phyloP scores from a whole-genome alignment of 2,797 vertebrate genomes.

The Coregonus suidteri region DNA sequence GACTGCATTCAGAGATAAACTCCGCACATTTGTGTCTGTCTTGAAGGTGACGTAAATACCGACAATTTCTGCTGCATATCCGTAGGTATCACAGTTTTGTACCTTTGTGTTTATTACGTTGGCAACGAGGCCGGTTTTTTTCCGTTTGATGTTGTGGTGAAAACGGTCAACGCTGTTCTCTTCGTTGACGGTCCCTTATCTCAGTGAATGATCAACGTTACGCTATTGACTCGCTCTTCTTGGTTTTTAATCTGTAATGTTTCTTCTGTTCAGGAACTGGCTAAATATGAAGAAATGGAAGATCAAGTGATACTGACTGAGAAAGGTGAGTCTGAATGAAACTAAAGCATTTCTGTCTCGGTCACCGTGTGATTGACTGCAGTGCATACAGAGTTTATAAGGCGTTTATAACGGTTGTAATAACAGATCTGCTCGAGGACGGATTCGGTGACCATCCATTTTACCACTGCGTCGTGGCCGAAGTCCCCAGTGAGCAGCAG shows the following conservation, averaged over 20 bases:
- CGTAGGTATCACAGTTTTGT: not conserved
- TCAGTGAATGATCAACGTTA: not conserved
- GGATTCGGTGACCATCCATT: slow-evolving; percentile 80
- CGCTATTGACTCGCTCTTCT: not conserved
- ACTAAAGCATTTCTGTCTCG: rapidly evolving
- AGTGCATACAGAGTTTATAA: not conserved
- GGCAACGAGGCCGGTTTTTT: not conserved
- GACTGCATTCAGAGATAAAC: not conserved
- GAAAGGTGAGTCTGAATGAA: slow-evolving; percentile 61
- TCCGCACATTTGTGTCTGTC: not conserved
- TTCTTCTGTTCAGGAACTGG: slow-evolving; percentile 75
- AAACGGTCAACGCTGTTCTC: not conserved
- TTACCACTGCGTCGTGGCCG: slow-evolving; percentile 77
- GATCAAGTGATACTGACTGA: slow-evolving; percentile 77
- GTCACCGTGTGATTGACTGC: not conserved
- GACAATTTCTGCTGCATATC: slow-evolving; percentile 3
- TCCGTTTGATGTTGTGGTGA: not conserved
- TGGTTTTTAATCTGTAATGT: not conserved
- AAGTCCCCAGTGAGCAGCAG: slow-evolving; percentile 55
- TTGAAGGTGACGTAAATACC: not conserved
- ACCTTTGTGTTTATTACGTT: not conserved
- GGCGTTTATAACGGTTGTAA: not conserved
- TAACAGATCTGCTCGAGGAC: slow-evolving; percentile 78
- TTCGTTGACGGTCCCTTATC: not conserved
- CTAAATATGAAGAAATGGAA: slow-evolving; percentile 79